A percentile compares a stretch with the other conserved stretches of the same genome.
phyloP scores from a whole-genome alignment of 2,113 vertebrate species.

The Carassius gibelio region DNA sequence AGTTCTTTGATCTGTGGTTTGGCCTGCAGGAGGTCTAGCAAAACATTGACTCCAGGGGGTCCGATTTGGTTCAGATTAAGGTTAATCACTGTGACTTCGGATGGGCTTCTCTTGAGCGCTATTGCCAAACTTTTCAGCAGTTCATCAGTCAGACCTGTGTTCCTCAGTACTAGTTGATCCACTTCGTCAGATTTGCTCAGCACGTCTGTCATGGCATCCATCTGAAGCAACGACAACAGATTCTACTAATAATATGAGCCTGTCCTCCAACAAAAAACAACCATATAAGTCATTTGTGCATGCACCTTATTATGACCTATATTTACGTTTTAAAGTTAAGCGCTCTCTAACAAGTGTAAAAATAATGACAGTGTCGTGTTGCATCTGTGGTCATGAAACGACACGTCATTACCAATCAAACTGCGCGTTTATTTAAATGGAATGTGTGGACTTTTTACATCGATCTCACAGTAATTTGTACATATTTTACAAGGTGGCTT shows the following conservation, averaged over 20 bases:
- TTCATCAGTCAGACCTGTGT: slow-evolving; percentile 78
- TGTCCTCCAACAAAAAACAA: no score
- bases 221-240: slow-evolving; percentile 56
- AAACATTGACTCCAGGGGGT: slow-evolving; percentile 70
- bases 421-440: no score
- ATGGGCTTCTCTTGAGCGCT: slow-evolving; percentile 72
- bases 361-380: no score
- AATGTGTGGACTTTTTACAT: no score
- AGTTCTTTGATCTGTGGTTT: slow-evolving; percentile 75
- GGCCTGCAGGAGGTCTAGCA: slow-evolving; percentile 72
- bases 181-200: slow-evolving; percentile 74
- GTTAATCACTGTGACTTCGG: slow-evolving; percentile 77
- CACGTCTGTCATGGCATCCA: slow-evolving; percentile 72
- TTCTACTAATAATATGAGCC: background rate
- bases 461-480: no score
- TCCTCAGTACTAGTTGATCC: slow-evolving; percentile 79
- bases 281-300: no score
- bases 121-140: slow-evolving; percentile 68
- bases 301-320: no score
- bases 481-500: no score
- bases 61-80: slow-evolving; percentile 82
- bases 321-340: no score
- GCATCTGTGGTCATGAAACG: no score
- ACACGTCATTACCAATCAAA: no score
- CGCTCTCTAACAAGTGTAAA: no score